These are phyloP conservation scores for Watsonalla cultraria DNA, from an alignment of 2,888 invertebrate genomes.

Conservation along the genomic window DNA sequence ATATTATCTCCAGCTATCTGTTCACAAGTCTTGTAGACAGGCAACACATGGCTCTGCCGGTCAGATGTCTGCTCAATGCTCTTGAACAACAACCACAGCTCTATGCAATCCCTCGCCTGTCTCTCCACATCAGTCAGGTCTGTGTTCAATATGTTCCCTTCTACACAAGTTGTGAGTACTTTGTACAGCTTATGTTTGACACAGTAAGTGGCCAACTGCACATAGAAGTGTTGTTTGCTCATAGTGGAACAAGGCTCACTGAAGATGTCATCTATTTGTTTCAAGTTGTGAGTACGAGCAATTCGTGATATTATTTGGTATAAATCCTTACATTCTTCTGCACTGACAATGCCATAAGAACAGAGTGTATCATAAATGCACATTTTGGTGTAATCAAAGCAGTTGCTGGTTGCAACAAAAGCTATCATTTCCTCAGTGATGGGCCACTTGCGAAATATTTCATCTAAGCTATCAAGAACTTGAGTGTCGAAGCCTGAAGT, in stretches of 20 bases:
- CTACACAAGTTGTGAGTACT: conserved; percentile 73
- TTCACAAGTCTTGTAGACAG: conserved; percentile 75
- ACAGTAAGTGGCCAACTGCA: conserved; percentile 74
- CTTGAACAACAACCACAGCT: conserved; percentile 74
- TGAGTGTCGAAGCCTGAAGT: conserved; percentile 56
- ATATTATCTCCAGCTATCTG: conserved; percentile 75
- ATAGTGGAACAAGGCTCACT: conserved; percentile 67
- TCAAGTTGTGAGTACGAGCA: conserved; percentile 75
- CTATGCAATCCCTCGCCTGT: conserved; percentile 71
- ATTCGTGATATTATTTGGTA: conserved; percentile 79
- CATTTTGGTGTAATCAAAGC: conserved; percentile 73
- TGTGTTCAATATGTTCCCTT: conserved; percentile 60
- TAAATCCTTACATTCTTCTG: conserved; percentile 76
- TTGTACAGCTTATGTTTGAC: conserved; percentile 72
- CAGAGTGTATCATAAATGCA: conserved; percentile 79
- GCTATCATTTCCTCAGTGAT: conserved; percentile 80
- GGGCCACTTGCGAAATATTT: conserved; percentile 73
- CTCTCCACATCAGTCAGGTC: conserved; percentile 60
- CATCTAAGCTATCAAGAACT: conserved; percentile 64
- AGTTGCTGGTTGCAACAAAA: conserved; percentile 61
- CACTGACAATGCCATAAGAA: conserved; percentile 81
- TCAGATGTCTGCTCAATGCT: conserved; percentile 74
- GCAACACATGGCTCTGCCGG: conserved; percentile 69
- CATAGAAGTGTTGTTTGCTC: conserved; percentile 70
- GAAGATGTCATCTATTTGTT: conserved; percentile 76